Evolutionary conservation across 1,140 invertebrate species (phyloP).

Genomic region (Notospermus geniculatus): DNA sequence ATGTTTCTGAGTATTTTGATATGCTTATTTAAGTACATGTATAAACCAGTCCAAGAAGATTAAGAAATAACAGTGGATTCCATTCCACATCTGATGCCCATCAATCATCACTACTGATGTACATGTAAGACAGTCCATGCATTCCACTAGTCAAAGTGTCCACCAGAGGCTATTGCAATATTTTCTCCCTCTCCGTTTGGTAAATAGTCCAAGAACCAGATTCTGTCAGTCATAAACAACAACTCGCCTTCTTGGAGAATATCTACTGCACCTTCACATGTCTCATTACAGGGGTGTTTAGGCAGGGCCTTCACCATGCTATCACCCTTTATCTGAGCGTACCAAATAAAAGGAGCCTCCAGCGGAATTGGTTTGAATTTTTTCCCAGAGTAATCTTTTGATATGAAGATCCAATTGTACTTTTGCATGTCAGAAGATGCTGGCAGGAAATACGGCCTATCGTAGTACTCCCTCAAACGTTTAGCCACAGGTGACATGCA

Average conservation of each 20-base stretch:
- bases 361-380: slow-evolving; percentile 73
- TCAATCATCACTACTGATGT: no score
- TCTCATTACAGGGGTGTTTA: slow-evolving; percentile 67
- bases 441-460: slow-evolving; percentile 73
- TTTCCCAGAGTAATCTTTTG: slow-evolving; percentile 70
- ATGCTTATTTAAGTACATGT: no score
- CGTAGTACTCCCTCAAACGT: slow-evolving; percentile 68
- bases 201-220: slow-evolving; percentile 76
- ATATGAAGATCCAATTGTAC: slow-evolving; percentile 78
- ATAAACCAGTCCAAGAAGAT: no score
- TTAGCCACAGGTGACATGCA: slow-evolving; percentile 76
- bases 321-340: slow-evolving; percentile 72
- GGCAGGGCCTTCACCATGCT: slow-evolving; percentile 67
- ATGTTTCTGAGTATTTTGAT: no score
- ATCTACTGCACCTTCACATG: slow-evolving; percentile 67
- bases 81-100: no score
- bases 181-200: slow-evolving; percentile 69
- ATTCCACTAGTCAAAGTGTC: slow-evolving; percentile 39
- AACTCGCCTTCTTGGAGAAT: slow-evolving; percentile 70
- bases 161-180: slow-evolving; percentile 73
- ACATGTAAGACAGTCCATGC: no score
- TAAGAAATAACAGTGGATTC: no score
- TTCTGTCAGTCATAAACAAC: slow-evolving; percentile 68
- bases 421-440: slow-evolving; percentile 71
- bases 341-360: slow-evolving; percentile 65